Percentiles rank a stretch among this genome's conserved stretches.
Evolutionary conservation across 37 sponge, comb jelly and placozoan species (phyloP).

Genomic region (Tethya wilhelma): DNA sequence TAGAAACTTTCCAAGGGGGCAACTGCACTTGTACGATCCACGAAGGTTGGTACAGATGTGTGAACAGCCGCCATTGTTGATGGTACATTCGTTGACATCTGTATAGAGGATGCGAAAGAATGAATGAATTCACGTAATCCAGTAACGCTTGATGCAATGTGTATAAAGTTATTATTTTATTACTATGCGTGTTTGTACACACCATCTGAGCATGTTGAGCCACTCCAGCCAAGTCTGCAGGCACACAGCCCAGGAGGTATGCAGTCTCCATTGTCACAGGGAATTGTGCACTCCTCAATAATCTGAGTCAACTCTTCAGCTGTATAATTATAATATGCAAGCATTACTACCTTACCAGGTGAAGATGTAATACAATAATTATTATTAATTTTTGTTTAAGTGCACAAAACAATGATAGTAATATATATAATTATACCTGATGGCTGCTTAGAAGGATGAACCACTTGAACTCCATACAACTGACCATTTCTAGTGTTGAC

Average conservation of each 20-base stretch:
- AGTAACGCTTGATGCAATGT: no score
- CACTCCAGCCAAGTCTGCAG: constrained; percentile 27
- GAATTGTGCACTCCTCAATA: neutral
- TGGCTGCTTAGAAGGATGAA: constrained; percentile 22
- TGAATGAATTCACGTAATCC: no score
- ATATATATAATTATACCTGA: neutral
- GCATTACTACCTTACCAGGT: neutral
- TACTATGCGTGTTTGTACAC: neutral
- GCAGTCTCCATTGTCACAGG: constrained; percentile 32
- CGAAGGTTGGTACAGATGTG: constrained; percentile 16
- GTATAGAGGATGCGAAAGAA: no score
- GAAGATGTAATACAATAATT: neutral
- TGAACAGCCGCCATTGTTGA: neutral
- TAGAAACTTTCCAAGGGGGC: constrained; percentile 6
- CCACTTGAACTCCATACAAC: neutral
- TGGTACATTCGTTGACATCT: constrained; percentile 1
- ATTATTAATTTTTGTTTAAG: neutral
- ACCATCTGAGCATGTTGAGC: constrained; percentile 8
- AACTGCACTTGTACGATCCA: constrained; percentile 26
- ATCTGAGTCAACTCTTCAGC: neutral
- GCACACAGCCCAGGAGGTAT: constrained; percentile 11
- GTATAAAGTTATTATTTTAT: neutral
- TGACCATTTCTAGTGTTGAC: neutral
- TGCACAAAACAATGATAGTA: neutral
- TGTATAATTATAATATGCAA: neutral